Base-by-base conservation (phyloP, 2,113 vertebrate species). In the Muntiacus reevesi region DNA sequence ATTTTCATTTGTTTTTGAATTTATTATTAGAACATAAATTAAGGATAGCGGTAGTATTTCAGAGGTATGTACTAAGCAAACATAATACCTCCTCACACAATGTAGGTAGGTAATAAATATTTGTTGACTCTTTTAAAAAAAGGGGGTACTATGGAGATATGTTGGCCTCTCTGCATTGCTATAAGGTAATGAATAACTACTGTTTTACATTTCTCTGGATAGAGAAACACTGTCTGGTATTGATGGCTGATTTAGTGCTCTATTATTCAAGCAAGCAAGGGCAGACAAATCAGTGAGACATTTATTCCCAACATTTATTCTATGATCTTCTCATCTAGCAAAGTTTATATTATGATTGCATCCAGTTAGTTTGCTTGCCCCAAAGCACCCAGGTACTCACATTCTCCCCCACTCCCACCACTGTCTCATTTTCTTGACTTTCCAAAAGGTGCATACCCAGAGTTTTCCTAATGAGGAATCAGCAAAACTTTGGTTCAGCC, bases 401-500 rank as follows among this genome's bases (percentile, higher is more conserved):
- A 79, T 47, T 60, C n/a, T 57, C 14, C 47, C 13, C 64, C 17
- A 14, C 4, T 76, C 16, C 76, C 15, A 79, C 1, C 6, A 15
- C 36, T 9, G 52, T 55, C 21, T 7, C 6, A 57, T 55, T 83
- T 97, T 91, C 55, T 89, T 96, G 95, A 62, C 78, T 40, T 36
- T 94, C 52, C 45, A 89, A 89, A 94, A 83, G 23, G 21, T 82
- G 23, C 71, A 47, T 87, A 28, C 10, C 11, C 50, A 59, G 52
- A 95, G 47, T 91, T 86, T 54, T 96, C 14, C 74, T 93, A 94
- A 81, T 91, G 60, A 92, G 50, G 23, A 93, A 74, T 43, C 79
- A 79, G 45, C 62, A 40, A 78, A 52, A 84, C 3, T 91, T 52
- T 97, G 91, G 84, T 64, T 97, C 10, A 60, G 93, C n/a, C 76